phyloP scores from a whole-genome alignment of 2,888 invertebrate species.

The Plemyria rubiginata region DNA sequence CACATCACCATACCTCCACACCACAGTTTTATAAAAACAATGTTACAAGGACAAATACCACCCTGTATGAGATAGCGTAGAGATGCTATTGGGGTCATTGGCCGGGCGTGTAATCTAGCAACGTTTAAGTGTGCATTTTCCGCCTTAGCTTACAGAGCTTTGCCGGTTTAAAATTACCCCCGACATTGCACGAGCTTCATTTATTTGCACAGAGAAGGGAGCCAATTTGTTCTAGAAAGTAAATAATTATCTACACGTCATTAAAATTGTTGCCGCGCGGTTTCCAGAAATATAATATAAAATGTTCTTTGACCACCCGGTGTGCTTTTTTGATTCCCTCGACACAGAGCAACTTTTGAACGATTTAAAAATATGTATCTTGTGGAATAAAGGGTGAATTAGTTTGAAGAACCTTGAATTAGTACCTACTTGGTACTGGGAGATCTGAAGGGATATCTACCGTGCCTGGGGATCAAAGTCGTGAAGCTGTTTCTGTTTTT shows the following conservation, averaged over 20 bases:
- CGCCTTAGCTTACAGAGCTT: slow-evolving; percentile 31
- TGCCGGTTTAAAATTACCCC: slow-evolving; percentile 34
- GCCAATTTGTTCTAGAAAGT: not conserved
- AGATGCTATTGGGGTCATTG: slow-evolving; percentile 22
- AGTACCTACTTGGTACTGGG: too few species aligned
- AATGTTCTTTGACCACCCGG: too few species aligned
- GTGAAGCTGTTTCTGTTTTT: too few species aligned
- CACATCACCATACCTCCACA: not conserved
- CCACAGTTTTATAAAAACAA: not conserved
- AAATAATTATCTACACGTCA: not conserved
- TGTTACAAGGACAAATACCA: not conserved
- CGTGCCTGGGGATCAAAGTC: too few species aligned
- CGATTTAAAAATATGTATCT: too few species aligned
- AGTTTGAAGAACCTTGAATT: too few species aligned
- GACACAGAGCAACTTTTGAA: too few species aligned
- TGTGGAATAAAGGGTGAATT: too few species aligned
- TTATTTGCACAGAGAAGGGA: slow-evolving; percentile 8
- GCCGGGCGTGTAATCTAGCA: slow-evolving; percentile 27
- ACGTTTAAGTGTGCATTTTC: slow-evolving; percentile 36
- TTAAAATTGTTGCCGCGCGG: too few species aligned
- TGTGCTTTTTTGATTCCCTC: too few species aligned
- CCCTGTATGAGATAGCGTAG: slow-evolving; percentile 15
- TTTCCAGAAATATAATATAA: too few species aligned
- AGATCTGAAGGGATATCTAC: too few species aligned
- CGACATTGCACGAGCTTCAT: slow-evolving; percentile 17